phyloP scores from a whole-genome alignment of 1,140 invertebrate genomes.

The Teleogryllus occipitalis region DNA sequence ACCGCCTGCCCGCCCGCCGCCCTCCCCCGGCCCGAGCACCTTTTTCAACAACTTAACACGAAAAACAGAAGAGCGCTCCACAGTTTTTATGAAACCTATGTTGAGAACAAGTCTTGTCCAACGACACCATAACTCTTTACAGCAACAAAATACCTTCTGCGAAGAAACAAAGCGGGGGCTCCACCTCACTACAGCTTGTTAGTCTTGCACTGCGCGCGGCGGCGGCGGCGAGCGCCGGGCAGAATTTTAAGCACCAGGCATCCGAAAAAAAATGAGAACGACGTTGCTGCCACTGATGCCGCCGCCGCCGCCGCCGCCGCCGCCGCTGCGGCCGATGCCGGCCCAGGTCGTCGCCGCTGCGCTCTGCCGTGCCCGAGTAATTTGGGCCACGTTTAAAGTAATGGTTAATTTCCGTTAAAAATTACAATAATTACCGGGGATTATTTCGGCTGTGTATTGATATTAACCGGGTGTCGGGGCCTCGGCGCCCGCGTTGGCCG shows the following conservation, averaged over 20 bases:
- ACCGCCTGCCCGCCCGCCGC: too few species aligned
- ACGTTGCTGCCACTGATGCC: background rate
- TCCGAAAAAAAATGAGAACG: slow-evolving; percentile 1
- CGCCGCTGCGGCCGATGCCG: background rate
- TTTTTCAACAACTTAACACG: background rate
- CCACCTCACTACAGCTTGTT: background rate
- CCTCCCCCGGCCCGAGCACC: too few species aligned
- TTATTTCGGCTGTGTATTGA: slow-evolving; percentile 1
- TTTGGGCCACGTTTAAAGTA: background rate
- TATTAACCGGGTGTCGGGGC: background rate
- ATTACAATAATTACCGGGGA: background rate
- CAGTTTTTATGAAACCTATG: background rate
- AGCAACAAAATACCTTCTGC: background rate
- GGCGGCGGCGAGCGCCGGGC: too few species aligned
- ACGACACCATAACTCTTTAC: slow-evolving; percentile 4
- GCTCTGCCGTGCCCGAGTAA: background rate
- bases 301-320: too few species aligned
- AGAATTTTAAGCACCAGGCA: background rate
- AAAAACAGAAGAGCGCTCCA: background rate
- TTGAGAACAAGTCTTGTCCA: background rate
- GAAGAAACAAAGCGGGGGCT: background rate
- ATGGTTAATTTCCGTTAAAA: slow-evolving; percentile 1
- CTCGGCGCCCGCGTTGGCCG: background rate
- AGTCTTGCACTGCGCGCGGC: background rate
- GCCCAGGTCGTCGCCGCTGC: background rate